These are phyloP conservation scores for Cheilosia grossa DNA, from an alignment of 2,888 invertebrate genomes.

Conservation along the genomic window DNA sequence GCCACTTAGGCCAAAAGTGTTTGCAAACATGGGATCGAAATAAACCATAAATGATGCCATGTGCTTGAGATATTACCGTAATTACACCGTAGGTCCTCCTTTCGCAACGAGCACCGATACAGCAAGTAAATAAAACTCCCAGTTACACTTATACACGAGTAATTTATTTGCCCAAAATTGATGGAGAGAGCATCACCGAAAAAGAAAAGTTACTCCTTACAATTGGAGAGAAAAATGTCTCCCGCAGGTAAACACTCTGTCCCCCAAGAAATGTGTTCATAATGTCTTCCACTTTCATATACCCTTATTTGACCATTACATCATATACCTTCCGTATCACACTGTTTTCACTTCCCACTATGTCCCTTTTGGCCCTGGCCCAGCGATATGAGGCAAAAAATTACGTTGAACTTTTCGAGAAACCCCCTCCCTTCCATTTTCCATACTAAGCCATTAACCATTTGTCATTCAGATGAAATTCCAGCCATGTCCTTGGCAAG, in stretches of 20 bases:
- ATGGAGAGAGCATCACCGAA: not conserved
- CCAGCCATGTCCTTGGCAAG: constrained; percentile 57
- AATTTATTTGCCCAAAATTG: constrained; percentile 1
- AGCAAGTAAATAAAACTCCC: constrained; percentile 16
- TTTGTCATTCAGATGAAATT: constrained; percentile 61
- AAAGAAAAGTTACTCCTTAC: constrained; percentile 18
- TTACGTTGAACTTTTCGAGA: constrained; percentile 36
- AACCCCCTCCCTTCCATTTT: not conserved
- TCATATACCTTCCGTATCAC: not conserved
- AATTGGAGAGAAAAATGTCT: constrained; percentile 21
- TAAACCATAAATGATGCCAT: constrained; percentile 49
- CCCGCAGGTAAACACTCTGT: constrained; percentile 30
- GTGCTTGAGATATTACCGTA: constrained; percentile 52
- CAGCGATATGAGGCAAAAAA: constrained; percentile 33
- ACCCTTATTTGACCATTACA: not conserved
- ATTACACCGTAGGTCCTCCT: constrained; percentile 31
- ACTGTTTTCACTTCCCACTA: constrained; percentile 2
- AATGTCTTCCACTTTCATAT: not conserved
- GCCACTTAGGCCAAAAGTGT: constrained; percentile 39
- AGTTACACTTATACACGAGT: not conserved
- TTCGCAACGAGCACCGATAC: not conserved
- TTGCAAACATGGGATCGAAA: constrained; percentile 53
- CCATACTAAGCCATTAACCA: constrained; percentile 30
- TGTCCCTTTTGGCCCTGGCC: not conserved
- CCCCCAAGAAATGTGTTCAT: not conserved